Evolutionary conservation across 2,113 vertebrate genomes (phyloP).

Genomic region (Phylloscopus whistleri): DNA sequence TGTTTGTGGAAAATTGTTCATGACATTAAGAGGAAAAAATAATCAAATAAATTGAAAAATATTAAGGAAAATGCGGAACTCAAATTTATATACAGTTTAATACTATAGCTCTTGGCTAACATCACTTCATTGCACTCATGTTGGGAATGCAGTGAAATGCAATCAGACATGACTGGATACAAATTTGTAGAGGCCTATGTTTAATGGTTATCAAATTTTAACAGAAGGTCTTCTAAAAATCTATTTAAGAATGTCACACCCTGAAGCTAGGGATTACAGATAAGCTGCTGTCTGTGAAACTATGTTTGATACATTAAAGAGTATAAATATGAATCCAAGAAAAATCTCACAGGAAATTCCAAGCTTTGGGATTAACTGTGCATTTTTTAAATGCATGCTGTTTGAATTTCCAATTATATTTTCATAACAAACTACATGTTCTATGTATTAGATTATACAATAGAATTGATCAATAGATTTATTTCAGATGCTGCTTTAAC

Average conservation of each 20-base stretch:
- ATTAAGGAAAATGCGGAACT: not conserved
- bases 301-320: slow-evolving; percentile 6
- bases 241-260: not conserved
- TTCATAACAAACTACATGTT: not conserved
- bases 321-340: not conserved
- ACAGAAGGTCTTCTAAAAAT: slow-evolving; percentile 6
- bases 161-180: not conserved
- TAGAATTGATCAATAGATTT: not conserved
- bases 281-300: slow-evolving; percentile 11
- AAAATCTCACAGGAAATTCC: slow-evolving; percentile 5
- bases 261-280: slow-evolving; percentile 25
- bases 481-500: not conserved
- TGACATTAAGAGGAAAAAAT: not conserved
- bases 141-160: not conserved
- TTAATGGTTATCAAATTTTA: slow-evolving; percentile 49
- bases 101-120: not conserved
- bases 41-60: not conserved
- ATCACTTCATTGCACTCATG: not conserved
- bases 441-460: not conserved
- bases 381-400: not conserved
- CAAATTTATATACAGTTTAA: not conserved
- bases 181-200: not conserved
- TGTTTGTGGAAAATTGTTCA: not conserved
- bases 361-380: not conserved
- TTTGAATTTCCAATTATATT: slow-evolving; percentile 16